Evolutionary conservation across 2,888 invertebrate species (phyloP), one percentile per base, ranked within the genome.

Genomic region (Trachelus stipa): DNA sequence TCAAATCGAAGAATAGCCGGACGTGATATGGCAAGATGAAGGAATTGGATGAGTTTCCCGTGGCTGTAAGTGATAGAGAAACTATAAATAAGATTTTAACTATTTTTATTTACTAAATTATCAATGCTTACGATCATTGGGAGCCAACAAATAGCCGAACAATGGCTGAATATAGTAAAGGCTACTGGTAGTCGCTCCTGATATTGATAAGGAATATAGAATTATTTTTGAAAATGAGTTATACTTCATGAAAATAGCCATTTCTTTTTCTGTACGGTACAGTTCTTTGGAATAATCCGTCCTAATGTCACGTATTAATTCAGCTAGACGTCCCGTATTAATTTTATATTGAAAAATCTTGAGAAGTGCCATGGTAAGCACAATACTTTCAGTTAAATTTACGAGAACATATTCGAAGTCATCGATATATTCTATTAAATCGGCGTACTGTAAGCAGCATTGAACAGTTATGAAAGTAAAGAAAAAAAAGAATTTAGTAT

Each of bases 301-400:
- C 30, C n/a, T 30, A 69, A 69, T 4, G 4, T 69, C 31, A 12
- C 31, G 30, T 69, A 69, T 12, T 31, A 69, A 12, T 69, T 31
- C 30, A 31, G 6, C 12, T 1, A 69, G 31, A 30, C 12, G 69
- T 33, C 1, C 31, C 12, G 30, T 69, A 33, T 69, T 69, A 4
- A 69, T 30, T 4, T 33, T 69, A 33, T 69, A 69, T 31, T 30
- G 30, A 33, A 30, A 30, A 33, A 69, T 69, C 12, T 69, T 69
- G 30, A 69, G 69, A 12, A 69, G 69, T 69, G 0, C 1, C 69
- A 69, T 30, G 4, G 11, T 31, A n/a, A 69, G 11, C 11, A n/a
- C 15, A 31, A 69, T 69, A 69, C 15, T 69, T 69, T 69, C 69
- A 30, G 69, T 69, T 33, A 69, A 69, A 69, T 69, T 69, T 30